A percentile compares a stretch with the other conserved stretches of the same genome.
phyloP scores from a whole-genome alignment of 2,888 invertebrate genomes.

The Harpalus rufipes region DNA sequence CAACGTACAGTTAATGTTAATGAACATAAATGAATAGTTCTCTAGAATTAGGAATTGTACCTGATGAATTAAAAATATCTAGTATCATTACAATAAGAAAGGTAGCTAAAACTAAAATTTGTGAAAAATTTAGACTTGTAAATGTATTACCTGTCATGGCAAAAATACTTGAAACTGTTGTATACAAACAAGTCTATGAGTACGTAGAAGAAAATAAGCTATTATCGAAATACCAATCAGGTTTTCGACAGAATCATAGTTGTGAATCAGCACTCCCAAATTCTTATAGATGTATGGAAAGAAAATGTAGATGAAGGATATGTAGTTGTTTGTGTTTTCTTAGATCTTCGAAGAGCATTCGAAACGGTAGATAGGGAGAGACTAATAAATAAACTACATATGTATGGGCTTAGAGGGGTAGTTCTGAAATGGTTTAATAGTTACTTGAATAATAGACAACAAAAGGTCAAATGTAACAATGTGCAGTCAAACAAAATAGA shows the following conservation, averaged over 20 bases:
- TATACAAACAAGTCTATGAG: not conserved
- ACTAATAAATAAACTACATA: not conserved
- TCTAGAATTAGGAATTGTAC: constrained; percentile 1
- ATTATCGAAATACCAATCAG: constrained; percentile 16
- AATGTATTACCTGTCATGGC: constrained; percentile 15
- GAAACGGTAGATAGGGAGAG: constrained; percentile 21
- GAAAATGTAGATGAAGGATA: constrained; percentile 39
- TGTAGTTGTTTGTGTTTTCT: constrained; percentile 11
- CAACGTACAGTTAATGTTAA: too few relatives aligned
- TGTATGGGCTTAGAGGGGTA: constrained; percentile 15
- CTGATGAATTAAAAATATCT: constrained; percentile 15
- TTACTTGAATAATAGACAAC: not conserved
- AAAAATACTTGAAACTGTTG: constrained; percentile 6
- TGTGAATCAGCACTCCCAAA: constrained; percentile 25
- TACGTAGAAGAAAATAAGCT: not conserved
- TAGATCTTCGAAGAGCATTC: constrained; percentile 24
- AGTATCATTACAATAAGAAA: constrained; percentile 27
- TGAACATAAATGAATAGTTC: too few relatives aligned
- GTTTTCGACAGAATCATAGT: constrained; percentile 31
- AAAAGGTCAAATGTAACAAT: constrained; percentile 10
- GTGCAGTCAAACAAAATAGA: not conserved
- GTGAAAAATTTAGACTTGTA: constrained; percentile 21
- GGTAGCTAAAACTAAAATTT: constrained; percentile 6
- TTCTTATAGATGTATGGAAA: constrained; percentile 35
- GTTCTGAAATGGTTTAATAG: not conserved